Evolutionary conservation across 2,888 invertebrate species (phyloP).

Genomic region (Callosobruchus maculatus): DNA sequence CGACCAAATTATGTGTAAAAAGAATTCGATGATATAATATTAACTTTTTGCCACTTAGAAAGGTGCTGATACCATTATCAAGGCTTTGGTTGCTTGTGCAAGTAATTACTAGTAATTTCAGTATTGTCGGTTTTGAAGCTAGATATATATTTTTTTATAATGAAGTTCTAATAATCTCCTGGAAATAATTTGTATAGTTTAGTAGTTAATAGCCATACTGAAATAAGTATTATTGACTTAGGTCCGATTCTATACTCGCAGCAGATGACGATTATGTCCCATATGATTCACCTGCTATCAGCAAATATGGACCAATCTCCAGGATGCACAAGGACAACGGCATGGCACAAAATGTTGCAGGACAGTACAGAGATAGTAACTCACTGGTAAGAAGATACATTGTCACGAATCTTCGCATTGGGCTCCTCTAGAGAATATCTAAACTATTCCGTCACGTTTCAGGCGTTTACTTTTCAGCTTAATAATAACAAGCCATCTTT

Average conservation of each 20-base stretch:
- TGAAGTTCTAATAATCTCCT: no score
- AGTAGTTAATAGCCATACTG: not conserved
- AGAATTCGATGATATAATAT: no score
- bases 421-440: no score
- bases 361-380: slow-evolving; percentile 41
- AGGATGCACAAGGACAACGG: slow-evolving; percentile 45
- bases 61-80: no score
- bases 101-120: not conserved
- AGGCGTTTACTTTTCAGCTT: no score
- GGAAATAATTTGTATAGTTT: not conserved
- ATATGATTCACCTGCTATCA: slow-evolving; percentile 62
- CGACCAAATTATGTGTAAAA: no score
- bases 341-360: slow-evolving; percentile 31
- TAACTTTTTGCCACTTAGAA: no score
- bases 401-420: no score
- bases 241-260: slow-evolving; percentile 55
- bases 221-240: not conserved
- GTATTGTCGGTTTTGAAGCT: not conserved
- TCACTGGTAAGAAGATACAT: slow-evolving; percentile 35
- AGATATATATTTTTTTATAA: not conserved
- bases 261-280: slow-evolving; percentile 66
- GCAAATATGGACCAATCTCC: slow-evolving; percentile 69
- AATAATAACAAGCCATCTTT: no score
- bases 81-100: no score
- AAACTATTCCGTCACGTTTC: no score